These are phyloP conservation scores for Pelosia muscerda DNA, from an alignment of 2,888 invertebrate genomes.

Conservation along the genomic window DNA sequence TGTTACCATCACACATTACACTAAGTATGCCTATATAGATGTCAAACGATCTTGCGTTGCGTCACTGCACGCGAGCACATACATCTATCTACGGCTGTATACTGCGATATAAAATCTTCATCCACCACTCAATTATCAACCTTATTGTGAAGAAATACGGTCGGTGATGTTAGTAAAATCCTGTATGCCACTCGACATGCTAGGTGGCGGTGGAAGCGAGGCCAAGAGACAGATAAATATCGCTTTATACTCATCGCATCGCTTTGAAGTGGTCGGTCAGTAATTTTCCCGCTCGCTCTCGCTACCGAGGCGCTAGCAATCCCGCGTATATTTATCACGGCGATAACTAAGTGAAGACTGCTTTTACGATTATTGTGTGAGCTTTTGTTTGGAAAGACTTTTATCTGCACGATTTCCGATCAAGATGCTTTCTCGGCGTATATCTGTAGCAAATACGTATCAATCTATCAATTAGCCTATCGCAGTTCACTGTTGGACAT, in stretches of 20 bases:
- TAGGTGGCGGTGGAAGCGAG: constrained; percentile 66
- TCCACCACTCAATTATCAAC: constrained; percentile 39
- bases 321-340: constrained; percentile 52
- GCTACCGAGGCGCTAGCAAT: constrained; percentile 48
- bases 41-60: constrained; percentile 64
- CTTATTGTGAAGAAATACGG: constrained; percentile 41
- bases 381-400: constrained; percentile 42
- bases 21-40: constrained; percentile 39
- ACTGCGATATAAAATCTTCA: constrained; percentile 36
- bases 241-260: constrained; percentile 68
- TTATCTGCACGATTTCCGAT: constrained; percentile 16
- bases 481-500: too few species aligned
- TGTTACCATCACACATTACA: constrained; percentile 3
- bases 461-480: too few species aligned
- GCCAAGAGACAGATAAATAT: constrained; percentile 76
- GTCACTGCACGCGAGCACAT: constrained; percentile 68
- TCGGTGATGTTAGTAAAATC: constrained; percentile 27
- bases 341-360: constrained; percentile 52
- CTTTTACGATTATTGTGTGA: constrained; percentile 52
- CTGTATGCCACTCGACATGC: constrained; percentile 58
- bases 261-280: constrained; percentile 70
- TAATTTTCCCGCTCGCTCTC: constrained; percentile 64
- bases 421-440: background rate
- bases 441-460: background rate
- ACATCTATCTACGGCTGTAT: constrained; percentile 63